A percentile compares a stretch with the other conserved stretches of the same genome.
Conservation (phyloP, 2,113 vertebrate species). For the Aspiorhynchus laticeps region DNA sequence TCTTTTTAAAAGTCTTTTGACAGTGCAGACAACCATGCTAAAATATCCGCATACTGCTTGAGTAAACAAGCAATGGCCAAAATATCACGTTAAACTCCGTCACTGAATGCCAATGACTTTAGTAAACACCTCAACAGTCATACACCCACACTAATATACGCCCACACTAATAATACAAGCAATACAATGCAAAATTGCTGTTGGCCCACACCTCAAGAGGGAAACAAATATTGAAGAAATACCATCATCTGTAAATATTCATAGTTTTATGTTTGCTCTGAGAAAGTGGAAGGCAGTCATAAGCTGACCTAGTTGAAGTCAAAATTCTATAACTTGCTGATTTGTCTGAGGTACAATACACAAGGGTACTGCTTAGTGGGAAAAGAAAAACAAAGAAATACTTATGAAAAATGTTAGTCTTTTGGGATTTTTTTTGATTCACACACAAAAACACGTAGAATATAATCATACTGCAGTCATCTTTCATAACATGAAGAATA, state of each 20-base stretch:
- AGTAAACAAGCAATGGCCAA: not conserved
- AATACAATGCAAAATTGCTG: not conserved
- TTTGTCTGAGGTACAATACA: conserved; percentile 39
- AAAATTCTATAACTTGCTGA: conserved; percentile 37
- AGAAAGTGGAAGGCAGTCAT: conserved; percentile 30
- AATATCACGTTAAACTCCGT: not conserved
- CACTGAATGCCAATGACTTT: not conserved
- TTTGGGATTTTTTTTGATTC: conserved; percentile 2
- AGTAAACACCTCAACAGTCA: not conserved
- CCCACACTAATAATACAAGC: conserved; percentile 6
- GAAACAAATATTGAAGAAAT: conserved; percentile 24
- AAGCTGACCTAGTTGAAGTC: conserved; percentile 48
- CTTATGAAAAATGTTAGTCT: conserved; percentile 41
- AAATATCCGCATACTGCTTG: not conserved
- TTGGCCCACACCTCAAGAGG: not conserved
- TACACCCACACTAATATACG: conserved; percentile 10
- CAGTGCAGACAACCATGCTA: not conserved
- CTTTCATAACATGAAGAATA: conserved; percentile 40
- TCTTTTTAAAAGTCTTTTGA: not conserved
- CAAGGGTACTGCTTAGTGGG: conserved; percentile 13
- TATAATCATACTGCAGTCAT: conserved; percentile 15
- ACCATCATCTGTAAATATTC: conserved; percentile 45
- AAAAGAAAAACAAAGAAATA: conserved; percentile 34
- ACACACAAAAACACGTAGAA: not conserved
- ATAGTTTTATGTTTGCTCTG: conserved; percentile 31